Percentiles rank a stretch among this genome's conserved stretches.
These are phyloP conservation scores for Epicampocera succincta DNA, from an alignment of 2,888 invertebrate genomes.

Conservation along the genomic window DNA sequence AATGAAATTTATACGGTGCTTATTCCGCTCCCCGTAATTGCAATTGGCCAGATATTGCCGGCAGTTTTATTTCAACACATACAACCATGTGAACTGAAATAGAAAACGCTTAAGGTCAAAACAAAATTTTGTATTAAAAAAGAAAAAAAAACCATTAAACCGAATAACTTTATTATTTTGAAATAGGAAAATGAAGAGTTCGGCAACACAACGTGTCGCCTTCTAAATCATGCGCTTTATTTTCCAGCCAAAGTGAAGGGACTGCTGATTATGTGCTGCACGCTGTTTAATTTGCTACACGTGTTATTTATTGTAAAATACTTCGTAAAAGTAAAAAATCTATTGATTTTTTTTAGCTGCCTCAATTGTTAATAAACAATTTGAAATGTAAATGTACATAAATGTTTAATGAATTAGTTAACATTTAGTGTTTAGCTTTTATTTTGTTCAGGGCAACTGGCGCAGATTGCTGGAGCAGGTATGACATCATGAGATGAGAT, in stretches of 20 bases:
- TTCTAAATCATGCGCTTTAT: neutral
- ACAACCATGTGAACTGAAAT: too few species aligned
- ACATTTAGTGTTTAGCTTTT: neutral
- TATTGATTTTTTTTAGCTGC: too few species aligned
- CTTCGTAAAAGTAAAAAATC: neutral
- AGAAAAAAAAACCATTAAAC: neutral
- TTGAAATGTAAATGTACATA: too few species aligned
- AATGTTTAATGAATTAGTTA: neutral
- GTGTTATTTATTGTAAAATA: constrained; percentile 18
- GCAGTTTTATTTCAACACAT: too few species aligned
- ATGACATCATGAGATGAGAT: neutral
- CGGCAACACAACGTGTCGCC: neutral
- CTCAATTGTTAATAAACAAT: neutral
- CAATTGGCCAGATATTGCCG: too few species aligned
- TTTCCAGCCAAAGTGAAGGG: constrained; percentile 38
- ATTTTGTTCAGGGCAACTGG: neutral
- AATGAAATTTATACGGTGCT: too few species aligned
- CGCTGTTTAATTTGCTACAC: constrained; percentile 1
- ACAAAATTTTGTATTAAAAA: neutral
- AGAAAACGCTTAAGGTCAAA: too few species aligned
- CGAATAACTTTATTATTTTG: constrained; percentile 3
- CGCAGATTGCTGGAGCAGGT: neutral
- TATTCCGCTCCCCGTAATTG: too few species aligned
- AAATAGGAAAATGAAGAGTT: constrained; percentile 3
- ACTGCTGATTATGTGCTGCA: neutral